Percentiles rank a stretch among this genome's conserved stretches.
These are phyloP conservation scores for Drosophila lacertosa DNA, from an alignment of 1,140 invertebrate genomes.

Conservation along the genomic window DNA sequence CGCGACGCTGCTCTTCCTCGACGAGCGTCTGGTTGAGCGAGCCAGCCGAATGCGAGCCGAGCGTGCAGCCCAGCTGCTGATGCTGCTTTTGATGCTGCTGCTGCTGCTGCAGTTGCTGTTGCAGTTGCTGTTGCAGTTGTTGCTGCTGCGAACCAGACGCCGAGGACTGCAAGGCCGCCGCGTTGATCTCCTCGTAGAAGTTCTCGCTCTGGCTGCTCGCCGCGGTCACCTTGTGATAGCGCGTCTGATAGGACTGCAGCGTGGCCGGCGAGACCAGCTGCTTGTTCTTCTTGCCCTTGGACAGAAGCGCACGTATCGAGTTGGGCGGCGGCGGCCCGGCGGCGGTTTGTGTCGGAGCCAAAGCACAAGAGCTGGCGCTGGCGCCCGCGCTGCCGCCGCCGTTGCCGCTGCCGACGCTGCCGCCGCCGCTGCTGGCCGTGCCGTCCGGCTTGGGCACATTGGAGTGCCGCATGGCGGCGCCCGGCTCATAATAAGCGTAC, in stretches of 20 bases:
- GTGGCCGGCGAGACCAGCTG: conserved; percentile 66
- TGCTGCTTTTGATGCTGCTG: conserved; percentile 7
- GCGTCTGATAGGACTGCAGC: conserved; percentile 71
- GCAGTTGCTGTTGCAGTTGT: neutral
- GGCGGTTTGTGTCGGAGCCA: conserved; percentile 7
- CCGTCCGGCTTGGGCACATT: conserved; percentile 86
- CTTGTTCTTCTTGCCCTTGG: conserved; percentile 80
- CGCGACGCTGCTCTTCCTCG: conserved; percentile 91
- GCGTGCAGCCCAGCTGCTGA: conserved; percentile 41
- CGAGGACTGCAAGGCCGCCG: conserved; percentile 77
- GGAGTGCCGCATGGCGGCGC: conserved; percentile 85
- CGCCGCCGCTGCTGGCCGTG: neutral
- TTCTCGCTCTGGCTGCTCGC: conserved; percentile 90
- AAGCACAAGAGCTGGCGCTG: neutral
- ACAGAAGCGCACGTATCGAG: conserved; percentile 80
- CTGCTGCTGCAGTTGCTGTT: neutral
- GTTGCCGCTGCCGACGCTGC: neutral
- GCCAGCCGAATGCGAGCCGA: conserved; percentile 72
- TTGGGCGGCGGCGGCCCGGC: conserved; percentile 79
- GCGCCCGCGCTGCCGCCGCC: too few species aligned
- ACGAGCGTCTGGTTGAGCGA: conserved; percentile 88
- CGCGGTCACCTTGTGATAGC: conserved; percentile 71
- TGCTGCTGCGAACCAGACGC: conserved; percentile 30
- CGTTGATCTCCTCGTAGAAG: conserved; percentile 93
- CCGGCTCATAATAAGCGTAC: conserved; percentile 91